A percentile compares a stretch with the other conserved stretches of the same genome.
Evolutionary conservation across 2,113 vertebrate genomes (phyloP).

Genomic region (Nansenia antarctica): DNA sequence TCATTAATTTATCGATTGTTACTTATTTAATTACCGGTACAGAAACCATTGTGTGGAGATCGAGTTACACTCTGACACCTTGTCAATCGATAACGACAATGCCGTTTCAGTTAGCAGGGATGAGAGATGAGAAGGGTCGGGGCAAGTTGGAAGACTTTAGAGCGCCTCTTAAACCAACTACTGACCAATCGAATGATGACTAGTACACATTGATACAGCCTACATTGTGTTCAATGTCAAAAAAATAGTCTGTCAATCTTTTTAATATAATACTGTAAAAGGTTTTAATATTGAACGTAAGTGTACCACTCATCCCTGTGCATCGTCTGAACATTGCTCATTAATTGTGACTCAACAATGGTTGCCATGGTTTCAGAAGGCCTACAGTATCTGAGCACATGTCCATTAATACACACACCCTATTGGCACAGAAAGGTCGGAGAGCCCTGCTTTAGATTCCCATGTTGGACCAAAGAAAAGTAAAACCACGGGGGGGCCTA

Average conservation of each 20-base stretch:
- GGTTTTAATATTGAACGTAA: too few relatives aligned
- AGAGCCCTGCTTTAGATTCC: constrained; percentile 78
- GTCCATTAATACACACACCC: constrained; percentile 55
- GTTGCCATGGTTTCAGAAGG: constrained; percentile 11
- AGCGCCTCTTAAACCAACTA: constrained; percentile 35
- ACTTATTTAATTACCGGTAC: constrained; percentile 6
- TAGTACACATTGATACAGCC: background rate
- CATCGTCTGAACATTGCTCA: constrained; percentile 48
- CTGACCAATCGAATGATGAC: constrained; percentile 9
- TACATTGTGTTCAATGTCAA: background rate
- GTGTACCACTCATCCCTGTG: constrained; percentile 51
- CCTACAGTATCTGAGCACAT: constrained; percentile 36
- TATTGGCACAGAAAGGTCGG: constrained; percentile 80
- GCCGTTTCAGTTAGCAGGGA: constrained; percentile 50
- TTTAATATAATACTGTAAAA: too few relatives aligned
- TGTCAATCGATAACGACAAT: constrained; percentile 41
- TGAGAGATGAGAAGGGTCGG: constrained; percentile 42
- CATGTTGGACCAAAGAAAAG: constrained; percentile 57
- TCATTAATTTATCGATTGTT: background rate
- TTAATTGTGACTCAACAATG: background rate
- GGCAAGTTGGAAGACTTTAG: too few relatives aligned
- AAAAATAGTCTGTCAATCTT: background rate
- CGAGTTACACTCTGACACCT: constrained; percentile 56
- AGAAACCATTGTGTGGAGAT: constrained; percentile 55
- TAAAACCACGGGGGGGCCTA: constrained; percentile 15